Base-by-base conservation (phyloP, 2,888 invertebrate genomes). In the Pimpla rufipes region DNA sequence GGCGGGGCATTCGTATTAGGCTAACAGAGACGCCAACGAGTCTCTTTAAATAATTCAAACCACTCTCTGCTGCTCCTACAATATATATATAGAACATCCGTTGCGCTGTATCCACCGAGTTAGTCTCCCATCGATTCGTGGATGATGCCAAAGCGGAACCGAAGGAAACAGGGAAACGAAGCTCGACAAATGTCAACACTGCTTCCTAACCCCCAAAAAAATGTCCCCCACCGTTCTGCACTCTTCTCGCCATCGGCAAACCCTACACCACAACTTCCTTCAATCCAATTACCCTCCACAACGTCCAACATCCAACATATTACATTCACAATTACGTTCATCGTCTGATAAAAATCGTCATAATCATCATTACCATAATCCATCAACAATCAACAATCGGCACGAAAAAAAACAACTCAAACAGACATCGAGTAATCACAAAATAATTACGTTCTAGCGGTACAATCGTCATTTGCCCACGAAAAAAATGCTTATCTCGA, bases 11-110 rank as follows among this genome's bases (percentile, higher is more conserved):
- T 87, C 88, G 89, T 88, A 89, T 89, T 88, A 88, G 85, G 85
- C 87, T 87, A 89, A 88, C 87, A 87, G 87, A 81, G 70, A 82
- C 77, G 82, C 87, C 89, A 90, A 89, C 88, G 87, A 89, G 87
- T 84, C 84, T 82, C 76, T 76, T 76, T 89, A 75, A 90, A 90
- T 90, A 86, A 89, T 90, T 90, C 87, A 90, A 79, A 81, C 76
- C 82, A 87, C 86, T 86, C 87, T 88, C 87, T 45, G 68, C 52
- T 57, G 73, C 67, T 66, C 64, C 62, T 40, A 45, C 37, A 37
- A 55, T 42, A 76, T 68, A 35, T 62, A 68, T 47, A 40, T 55
- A 55, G 47, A 16, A 23, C 40, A 50, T 13, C 40, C 47, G 57
- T 74, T 74, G 42, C 45, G 16, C 18, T 42, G 45, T 29, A 29